Evolutionary conservation across 2,113 vertebrate species (phyloP).

Genomic region (Zosterops borbonicus): DNA sequence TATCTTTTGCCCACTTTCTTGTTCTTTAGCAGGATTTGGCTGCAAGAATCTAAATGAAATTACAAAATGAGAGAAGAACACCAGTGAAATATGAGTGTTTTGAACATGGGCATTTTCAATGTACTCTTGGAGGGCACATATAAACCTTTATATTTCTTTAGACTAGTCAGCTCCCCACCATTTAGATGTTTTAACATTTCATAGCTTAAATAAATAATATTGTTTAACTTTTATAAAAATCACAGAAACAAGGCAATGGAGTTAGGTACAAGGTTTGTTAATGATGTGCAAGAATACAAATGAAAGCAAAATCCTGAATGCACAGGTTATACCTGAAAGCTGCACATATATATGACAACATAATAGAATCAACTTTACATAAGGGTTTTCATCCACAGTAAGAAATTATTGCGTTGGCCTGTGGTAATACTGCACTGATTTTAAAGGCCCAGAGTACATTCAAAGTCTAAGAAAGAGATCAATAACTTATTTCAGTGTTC

Average conservation of each 20-base stretch:
- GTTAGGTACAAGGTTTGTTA: background rate
- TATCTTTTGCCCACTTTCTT: background rate
- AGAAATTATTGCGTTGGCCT: background rate
- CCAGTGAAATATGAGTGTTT: background rate
- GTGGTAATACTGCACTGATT: background rate
- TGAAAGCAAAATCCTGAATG: background rate
- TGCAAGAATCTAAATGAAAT: background rate
- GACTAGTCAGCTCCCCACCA: background rate
- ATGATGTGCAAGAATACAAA: background rate
- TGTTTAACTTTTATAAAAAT: background rate
- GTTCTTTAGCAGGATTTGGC: background rate
- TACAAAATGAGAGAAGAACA: background rate
- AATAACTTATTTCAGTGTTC: background rate
- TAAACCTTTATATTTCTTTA: background rate
- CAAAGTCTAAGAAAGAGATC: background rate
- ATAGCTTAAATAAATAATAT: background rate
- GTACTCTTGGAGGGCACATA: background rate
- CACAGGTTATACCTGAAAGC: background rate
- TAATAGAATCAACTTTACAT: background rate
- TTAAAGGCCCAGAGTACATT: background rate
- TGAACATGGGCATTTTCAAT: background rate
- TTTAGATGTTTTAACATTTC: background rate
- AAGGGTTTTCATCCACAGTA: background rate
- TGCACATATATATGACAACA: background rate
- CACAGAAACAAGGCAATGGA: background rate